Base-by-base conservation (phyloP, 2,113 vertebrate genomes). In the Anguilla rostrata region DNA sequence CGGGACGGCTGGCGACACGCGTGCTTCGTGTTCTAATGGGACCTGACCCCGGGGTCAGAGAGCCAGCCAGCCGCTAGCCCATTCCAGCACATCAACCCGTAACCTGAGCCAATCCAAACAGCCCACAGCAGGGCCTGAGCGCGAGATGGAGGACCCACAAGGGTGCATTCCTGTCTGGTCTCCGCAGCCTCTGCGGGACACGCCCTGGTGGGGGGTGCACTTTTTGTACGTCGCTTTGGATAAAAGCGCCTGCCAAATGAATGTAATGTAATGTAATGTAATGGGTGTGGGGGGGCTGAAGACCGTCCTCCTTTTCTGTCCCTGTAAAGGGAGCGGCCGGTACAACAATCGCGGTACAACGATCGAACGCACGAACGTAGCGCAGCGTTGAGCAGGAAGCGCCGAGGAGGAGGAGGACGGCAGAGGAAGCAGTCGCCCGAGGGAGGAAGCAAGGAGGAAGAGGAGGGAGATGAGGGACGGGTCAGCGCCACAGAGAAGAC, bases 21-120 rank as follows among this genome's bases (percentile, higher is more conserved):
- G 88, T 92, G 92, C 90, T 93, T 93, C 92, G 89, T 90, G 91
- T 84, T 90, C 91, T 95, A 94, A 95, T 95, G 93, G 90, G 92
- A 80, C 56, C n/a, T 93, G 94, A 94, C 94, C 93, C 88, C 57
- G 85, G 94, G 94, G 18, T 95, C 94, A 94, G 84, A 60, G 89
- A 91, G 91, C 91, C 90, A 93, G 89, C 86, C 29, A 90, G 90
- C 88, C 87, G 87, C 90, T 84, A 91, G 86, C 86, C 89, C 93
- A 91, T 93, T 93, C 92, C 92, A 90, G 90, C 87, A 88, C 89
- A 90, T 56, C 34, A 5, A 34, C 82, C 60, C 22, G 86, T 78
- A 87, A 87, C 66, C 82, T 3, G 82, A 87, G 81, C 82, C 86
- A 87, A 87, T 87, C 86, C 86, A 87, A 87, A 87, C 86, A 87